Conservation (phyloP, 2,797 vertebrate species). For the Bradypodion ventrale region DNA sequence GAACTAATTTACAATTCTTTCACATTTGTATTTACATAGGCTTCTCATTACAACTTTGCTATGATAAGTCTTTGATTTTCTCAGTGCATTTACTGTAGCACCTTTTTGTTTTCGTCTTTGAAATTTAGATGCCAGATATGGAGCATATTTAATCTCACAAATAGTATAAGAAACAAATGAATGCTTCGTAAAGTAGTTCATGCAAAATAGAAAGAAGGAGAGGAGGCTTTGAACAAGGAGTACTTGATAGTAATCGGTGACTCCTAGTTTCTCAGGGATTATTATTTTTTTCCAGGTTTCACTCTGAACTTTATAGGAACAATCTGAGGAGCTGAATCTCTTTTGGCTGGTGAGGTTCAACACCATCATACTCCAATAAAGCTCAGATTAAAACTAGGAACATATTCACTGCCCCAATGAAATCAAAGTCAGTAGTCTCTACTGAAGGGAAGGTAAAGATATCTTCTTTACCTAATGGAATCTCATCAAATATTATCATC, state of each 20-base stretch:
- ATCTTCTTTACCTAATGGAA: background rate
- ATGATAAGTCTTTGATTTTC: slow-evolving; percentile 37
- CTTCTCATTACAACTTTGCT: background rate
- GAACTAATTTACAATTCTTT: slow-evolving; percentile 10
- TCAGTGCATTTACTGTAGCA: background rate
- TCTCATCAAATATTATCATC: background rate
- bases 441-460: background rate
- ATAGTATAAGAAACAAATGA: slow-evolving; percentile 21
- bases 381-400: too few relatives aligned
- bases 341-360: too few relatives aligned
- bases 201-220: background rate
- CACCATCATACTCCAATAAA: too few relatives aligned
- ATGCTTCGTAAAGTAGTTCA: background rate
- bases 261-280: too few relatives aligned
- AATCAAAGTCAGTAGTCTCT: too few relatives aligned
- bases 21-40: slow-evolving; percentile 26
- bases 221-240: background rate
- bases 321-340: too few relatives aligned
- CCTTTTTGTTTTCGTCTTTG: slow-evolving; percentile 33
- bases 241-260: background rate
- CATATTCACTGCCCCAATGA: too few relatives aligned
- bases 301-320: too few relatives aligned
- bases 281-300: too few relatives aligned
- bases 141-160: background rate
- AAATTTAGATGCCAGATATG: slow-evolving; percentile 18